Evolutionary conservation across 2,113 vertebrate species (phyloP), one percentile per base, ranked within the genome.

Genomic region (Eleginops maclovinus): DNA sequence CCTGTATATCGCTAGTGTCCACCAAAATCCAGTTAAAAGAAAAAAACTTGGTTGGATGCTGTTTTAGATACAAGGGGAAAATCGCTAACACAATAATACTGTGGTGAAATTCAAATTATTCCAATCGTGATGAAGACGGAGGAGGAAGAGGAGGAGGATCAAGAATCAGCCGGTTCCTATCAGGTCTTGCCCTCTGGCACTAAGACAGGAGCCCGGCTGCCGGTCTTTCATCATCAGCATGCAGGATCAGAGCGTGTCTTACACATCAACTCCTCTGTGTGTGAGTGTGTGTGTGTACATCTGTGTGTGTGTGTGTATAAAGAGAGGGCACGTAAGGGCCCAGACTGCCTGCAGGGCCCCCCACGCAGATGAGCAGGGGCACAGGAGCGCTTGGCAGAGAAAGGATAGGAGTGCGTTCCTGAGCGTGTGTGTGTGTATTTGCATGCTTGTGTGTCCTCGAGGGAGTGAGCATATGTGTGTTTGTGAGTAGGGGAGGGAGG

Each of bases 281-380:
- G 73, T 21, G 2, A 66, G 53, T 43, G 78, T 82, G 63, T 58
- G 59, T 77, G 60, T 72, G 47, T 60, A 61, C 44, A 22, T 75
- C 66, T 79, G 68, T 7, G 58, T 69, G 59, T 80, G 62, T 86
- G 66, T 77, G 83, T 86, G 84, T 83, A 81, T 80, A 88, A 78
- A 89, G 84, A 87, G 75, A 84, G 93, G 89, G 88, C 91, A 91
- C 72, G 64, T 86, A 86, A 87, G 90, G 89, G 87, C 92, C 91
- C 90, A 94, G 93, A 94, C 93, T 91, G 93, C 93, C 93, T 93
- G 91, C 90, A 92, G 93, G 88, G 86, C 91, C 91, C 90, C 91
- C 92, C 87, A 94, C 91, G 74, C 90, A 94, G 91, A 93, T 89
- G 91, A 91, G 90, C 89, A 86, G 83, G 91, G 86, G 92, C 90